phyloP scores from a whole-genome alignment of 2,888 invertebrate species.

The Netelia fuscicornis region DNA sequence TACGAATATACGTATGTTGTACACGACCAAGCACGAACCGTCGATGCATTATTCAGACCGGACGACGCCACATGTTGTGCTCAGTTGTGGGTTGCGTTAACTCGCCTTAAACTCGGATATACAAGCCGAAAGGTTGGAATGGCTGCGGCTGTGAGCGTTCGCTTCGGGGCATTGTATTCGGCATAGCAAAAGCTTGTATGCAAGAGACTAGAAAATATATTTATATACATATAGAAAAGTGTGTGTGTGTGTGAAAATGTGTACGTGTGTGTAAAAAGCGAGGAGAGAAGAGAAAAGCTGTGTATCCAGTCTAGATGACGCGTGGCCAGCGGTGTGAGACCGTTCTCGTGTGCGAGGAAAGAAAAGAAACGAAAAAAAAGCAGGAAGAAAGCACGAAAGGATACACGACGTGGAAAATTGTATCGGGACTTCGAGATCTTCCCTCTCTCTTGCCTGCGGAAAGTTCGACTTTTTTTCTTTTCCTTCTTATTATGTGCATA shows the following conservation, averaged over 20 bases:
- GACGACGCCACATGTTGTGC: constrained; percentile 76
- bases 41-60: constrained; percentile 84
- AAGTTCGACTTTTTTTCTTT: constrained; percentile 8
- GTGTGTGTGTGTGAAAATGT: not conserved
- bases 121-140: constrained; percentile 64
- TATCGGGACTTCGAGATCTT: constrained; percentile 35
- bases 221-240: not conserved
- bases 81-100: constrained; percentile 78
- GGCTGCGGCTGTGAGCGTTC: constrained; percentile 42
- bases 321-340: constrained; percentile 5
- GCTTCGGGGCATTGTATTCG: constrained; percentile 45
- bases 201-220: not conserved
- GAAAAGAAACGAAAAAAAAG: not conserved
- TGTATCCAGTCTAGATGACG: constrained; percentile 49
- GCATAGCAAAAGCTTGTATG: constrained; percentile 53
- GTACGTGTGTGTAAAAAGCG: not conserved
- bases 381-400: not conserved
- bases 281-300: constrained; percentile 43
- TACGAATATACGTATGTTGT: constrained; percentile 47
- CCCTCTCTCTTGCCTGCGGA: not conserved
- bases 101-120: constrained; percentile 81
- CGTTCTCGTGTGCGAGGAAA: constrained; percentile 4
- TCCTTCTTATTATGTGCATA: constrained; percentile 31
- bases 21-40: constrained; percentile 73
- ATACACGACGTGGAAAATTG: constrained; percentile 33